Evolutionary conservation across 2,888 invertebrate genomes (phyloP).

Genomic region (Acronicta aceris): DNA sequence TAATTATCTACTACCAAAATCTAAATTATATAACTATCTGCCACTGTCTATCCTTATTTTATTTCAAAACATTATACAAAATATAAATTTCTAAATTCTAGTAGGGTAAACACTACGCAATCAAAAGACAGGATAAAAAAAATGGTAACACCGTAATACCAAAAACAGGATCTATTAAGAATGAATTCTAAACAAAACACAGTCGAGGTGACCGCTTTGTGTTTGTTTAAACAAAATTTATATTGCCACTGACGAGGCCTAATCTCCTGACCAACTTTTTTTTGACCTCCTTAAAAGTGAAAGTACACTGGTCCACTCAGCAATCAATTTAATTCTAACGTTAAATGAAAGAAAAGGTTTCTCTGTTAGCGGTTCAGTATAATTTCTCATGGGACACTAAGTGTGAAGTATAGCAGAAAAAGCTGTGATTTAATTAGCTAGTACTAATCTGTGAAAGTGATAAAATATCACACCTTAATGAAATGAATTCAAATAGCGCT

Average conservation of each 20-base stretch:
- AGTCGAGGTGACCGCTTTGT: neutral
- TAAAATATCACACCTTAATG: neutral
- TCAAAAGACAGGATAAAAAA: no score
- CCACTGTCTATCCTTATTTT: no score
- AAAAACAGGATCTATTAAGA: neutral
- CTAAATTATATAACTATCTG: no score
- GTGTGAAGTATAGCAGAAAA: no score
- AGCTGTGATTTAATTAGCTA: no score
- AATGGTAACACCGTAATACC: no score
- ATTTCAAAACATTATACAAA: no score
- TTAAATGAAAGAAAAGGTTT: slow-evolving; percentile 11
- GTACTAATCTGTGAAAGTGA: no score
- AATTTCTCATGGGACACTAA: neutral
- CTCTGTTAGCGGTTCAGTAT: slow-evolving; percentile 10
- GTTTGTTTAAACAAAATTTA: neutral
- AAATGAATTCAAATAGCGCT: neutral
- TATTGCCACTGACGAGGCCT: neutral
- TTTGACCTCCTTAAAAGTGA: slow-evolving; percentile 40
- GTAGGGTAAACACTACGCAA: no score
- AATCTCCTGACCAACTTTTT: slow-evolving; percentile 27
- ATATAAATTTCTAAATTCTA: no score
- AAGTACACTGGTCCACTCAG: slow-evolving; percentile 18
- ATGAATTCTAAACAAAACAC: neutral
- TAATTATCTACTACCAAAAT: no score
- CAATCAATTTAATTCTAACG: slow-evolving; percentile 12